Conservation (phyloP, 2,888 invertebrate genomes). For the Tachina fera region DNA sequence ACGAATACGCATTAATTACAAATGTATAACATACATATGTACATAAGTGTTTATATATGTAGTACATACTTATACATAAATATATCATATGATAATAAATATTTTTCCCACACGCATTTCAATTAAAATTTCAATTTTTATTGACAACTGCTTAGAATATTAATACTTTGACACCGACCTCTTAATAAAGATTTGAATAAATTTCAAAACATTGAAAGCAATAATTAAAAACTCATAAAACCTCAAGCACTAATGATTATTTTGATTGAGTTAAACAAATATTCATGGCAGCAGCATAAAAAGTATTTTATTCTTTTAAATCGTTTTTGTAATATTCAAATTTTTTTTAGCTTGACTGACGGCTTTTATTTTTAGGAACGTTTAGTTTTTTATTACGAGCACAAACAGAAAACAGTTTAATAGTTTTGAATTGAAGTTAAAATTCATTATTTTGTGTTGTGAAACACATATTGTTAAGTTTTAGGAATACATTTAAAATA, state of each 20-base stretch:
- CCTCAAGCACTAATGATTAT: background rate
- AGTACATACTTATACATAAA: too few relatives aligned
- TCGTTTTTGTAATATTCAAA: background rate
- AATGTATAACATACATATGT: too few relatives aligned
- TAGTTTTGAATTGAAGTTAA: background rate
- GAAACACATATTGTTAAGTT: background rate
- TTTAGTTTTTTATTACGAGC: background rate
- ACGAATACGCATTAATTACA: too few relatives aligned
- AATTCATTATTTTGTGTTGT: background rate
- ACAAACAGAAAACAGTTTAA: background rate
- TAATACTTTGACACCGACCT: background rate
- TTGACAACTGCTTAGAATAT: background rate
- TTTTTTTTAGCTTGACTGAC: background rate
- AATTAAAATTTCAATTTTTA: background rate
- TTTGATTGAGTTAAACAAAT: constrained; percentile 1
- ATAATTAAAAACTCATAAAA: constrained; percentile 2
- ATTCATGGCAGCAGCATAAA: background rate
- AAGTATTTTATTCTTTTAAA: too few relatives aligned
- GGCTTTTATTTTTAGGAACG: background rate
- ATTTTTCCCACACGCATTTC: background rate
- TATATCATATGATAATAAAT: background rate
- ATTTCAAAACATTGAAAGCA: background rate
- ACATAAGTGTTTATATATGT: too few relatives aligned
- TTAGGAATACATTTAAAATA: background rate
- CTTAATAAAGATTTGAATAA: background rate